Percentiles rank a stretch among this genome's conserved stretches.
phyloP scores from a whole-genome alignment of 1,140 invertebrate species.

The Tetranychus urticae region DNA sequence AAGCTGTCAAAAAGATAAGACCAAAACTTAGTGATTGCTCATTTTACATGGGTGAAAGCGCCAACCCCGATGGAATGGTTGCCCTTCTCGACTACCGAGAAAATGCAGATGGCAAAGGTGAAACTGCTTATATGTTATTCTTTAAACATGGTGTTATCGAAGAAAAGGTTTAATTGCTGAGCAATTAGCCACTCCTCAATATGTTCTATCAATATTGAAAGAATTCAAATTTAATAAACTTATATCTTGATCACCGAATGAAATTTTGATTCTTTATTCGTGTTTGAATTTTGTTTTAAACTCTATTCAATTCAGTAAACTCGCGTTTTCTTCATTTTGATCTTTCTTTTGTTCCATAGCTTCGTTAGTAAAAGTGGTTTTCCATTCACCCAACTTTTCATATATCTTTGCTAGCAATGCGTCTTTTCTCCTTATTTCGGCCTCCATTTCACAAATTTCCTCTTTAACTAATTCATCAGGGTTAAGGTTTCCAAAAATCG shows the following conservation, averaged over 20 bases:
- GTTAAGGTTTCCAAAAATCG: background rate
- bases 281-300: too few species aligned
- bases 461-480: background rate
- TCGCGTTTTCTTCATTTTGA: too few species aligned
- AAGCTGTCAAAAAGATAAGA: conserved; percentile 80
- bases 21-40: conserved; percentile 60
- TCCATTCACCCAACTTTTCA: background rate
- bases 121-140: conserved; percentile 67
- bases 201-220: too few species aligned
- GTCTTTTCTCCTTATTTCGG: background rate
- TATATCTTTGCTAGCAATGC: background rate
- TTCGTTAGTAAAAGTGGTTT: too few species aligned
- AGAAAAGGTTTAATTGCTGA: conserved; percentile 54
- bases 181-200: too few species aligned
- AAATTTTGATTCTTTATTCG: too few species aligned
- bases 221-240: too few species aligned
- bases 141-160: conserved; percentile 84
- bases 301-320: too few species aligned
- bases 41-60: conserved; percentile 83
- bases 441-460: background rate
- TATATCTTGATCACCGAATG: too few species aligned
- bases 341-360: too few species aligned
- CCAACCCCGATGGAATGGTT: conserved; percentile 82
- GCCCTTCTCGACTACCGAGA: conserved; percentile 77
- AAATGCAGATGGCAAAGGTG: conserved; percentile 46